phyloP scores from a whole-genome alignment of 2,113 vertebrate species.

The Psephotus haematonotus region DNA sequence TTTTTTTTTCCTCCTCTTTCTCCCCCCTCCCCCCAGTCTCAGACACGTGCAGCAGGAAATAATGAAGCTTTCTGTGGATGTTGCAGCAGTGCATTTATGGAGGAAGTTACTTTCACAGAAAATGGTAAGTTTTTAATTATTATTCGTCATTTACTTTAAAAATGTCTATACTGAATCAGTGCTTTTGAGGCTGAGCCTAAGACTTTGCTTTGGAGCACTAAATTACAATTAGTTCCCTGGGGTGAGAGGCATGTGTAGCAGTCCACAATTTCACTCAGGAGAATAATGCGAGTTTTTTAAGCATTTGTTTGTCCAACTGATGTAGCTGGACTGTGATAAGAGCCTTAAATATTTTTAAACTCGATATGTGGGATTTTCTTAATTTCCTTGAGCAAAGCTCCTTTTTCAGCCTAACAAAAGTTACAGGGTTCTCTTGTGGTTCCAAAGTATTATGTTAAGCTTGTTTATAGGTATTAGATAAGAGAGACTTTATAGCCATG shows the following conservation, averaged over 20 bases:
- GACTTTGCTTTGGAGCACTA: background rate
- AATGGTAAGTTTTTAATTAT: background rate
- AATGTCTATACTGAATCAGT: rapidly evolving
- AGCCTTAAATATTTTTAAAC: background rate
- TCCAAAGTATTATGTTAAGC: background rate
- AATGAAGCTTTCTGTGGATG: background rate
- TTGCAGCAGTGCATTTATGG: background rate
- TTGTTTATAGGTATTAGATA: rapidly evolving
- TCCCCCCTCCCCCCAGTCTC: background rate
- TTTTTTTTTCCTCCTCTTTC: background rate
- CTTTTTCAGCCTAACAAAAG: background rate
- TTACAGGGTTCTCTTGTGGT: background rate
- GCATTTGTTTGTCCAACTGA: background rate
- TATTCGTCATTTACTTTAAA: too few species aligned
- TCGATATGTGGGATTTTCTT: rapidly evolving
- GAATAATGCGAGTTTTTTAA: background rate
- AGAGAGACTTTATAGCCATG: rapidly evolving
- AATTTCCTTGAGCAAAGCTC: rapidly evolving
- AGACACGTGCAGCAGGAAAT: background rate
- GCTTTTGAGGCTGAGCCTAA: background rate
- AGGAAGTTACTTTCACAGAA: background rate
- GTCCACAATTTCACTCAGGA: background rate
- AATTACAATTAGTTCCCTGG: background rate
- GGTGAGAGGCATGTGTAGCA: background rate
- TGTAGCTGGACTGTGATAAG: background rate